Conservation (phyloP, 2,113 vertebrate genomes). For the Gymnorhina tibicen region DNA sequence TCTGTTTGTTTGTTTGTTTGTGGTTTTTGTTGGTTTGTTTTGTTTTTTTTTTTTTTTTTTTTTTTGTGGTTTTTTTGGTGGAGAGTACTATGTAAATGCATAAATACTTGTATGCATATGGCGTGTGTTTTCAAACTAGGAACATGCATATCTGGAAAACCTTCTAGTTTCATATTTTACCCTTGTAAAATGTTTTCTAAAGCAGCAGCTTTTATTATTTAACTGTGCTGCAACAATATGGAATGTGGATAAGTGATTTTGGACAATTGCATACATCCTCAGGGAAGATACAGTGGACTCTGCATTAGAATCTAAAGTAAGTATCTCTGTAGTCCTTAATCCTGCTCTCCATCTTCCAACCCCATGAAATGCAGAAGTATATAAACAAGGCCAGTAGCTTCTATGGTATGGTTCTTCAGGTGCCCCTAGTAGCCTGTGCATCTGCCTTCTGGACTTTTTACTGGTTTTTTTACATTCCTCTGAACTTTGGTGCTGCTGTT, state of each 20-base stretch:
- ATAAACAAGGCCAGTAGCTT: background rate
- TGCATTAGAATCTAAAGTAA: background rate
- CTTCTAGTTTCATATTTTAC: background rate
- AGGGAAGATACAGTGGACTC: background rate
- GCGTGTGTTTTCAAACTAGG: background rate
- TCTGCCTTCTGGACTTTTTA: background rate
- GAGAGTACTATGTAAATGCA: background rate
- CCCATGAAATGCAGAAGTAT: background rate
- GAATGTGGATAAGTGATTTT: background rate
- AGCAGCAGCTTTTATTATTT: background rate
- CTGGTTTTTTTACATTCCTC: background rate
- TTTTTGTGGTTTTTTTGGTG: background rate
- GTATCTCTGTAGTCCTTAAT: background rate
- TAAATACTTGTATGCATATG: background rate
- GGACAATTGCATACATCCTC: background rate
- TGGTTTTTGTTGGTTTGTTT: background rate
- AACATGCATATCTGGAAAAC: background rate
- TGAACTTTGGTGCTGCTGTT: background rate
- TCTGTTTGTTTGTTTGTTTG: background rate
- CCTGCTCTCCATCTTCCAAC: background rate
- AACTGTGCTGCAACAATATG: background rate
- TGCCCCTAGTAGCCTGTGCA: background rate
- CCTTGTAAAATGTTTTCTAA: background rate
- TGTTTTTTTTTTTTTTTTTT: background rate
- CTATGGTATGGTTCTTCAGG: background rate